Conservation (phyloP, 1,140 invertebrate genomes). For the Pectinophora gossypiella region DNA sequence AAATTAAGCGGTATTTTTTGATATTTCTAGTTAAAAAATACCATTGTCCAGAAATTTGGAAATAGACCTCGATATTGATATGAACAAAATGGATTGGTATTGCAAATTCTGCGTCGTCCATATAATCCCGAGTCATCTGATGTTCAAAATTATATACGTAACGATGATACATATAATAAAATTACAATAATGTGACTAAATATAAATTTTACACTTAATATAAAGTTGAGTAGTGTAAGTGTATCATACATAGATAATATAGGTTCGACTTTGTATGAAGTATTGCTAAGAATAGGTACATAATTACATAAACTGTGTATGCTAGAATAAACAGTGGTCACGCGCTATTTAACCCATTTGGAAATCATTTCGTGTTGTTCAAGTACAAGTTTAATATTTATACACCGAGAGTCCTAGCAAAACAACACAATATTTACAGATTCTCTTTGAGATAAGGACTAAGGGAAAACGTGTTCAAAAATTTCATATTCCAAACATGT, state of each 20-base stretch:
- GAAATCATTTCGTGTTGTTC: background rate
- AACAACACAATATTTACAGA: background rate
- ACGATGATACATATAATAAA: constrained; percentile 71
- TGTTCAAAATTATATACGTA: constrained; percentile 75
- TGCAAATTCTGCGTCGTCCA: constrained; percentile 38
- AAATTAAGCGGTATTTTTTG: constrained; percentile 62
- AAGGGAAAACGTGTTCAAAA: background rate
- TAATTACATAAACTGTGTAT: constrained; percentile 24
- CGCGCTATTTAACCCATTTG: constrained; percentile 11
- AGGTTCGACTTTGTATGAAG: constrained; percentile 64
- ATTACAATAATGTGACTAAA: constrained; percentile 70
- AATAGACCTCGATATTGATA: constrained; percentile 26
- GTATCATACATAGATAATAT: constrained; percentile 65
- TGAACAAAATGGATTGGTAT: constrained; percentile 18
- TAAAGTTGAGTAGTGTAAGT: constrained; percentile 68
- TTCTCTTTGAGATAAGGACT: background rate
- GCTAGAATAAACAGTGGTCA: constrained; percentile 20
- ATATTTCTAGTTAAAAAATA: constrained; percentile 51
- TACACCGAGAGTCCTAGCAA: background rate
- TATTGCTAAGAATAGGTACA: constrained; percentile 41
- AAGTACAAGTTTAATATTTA: background rate
- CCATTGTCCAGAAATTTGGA: constrained; percentile 38
- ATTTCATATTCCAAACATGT: background rate
- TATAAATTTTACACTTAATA: constrained; percentile 70
- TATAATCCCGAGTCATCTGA: constrained; percentile 51